These are phyloP conservation scores for Athetis lepigone DNA, from an alignment of 2,888 invertebrate genomes.

Conservation along the genomic window DNA sequence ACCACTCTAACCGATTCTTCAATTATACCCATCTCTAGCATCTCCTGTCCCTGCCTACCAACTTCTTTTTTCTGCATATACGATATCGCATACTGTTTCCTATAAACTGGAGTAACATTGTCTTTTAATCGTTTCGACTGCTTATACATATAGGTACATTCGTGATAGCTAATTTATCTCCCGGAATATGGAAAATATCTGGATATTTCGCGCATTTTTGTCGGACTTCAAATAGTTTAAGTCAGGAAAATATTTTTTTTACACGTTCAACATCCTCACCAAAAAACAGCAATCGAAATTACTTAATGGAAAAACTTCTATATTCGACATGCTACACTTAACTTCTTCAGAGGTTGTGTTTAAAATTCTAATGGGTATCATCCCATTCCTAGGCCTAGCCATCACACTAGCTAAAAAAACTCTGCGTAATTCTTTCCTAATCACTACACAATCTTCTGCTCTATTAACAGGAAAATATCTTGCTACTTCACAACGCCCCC, in stretches of 20 bases:
- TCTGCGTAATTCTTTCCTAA: conserved; percentile 12
- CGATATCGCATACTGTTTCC: conserved; percentile 1
- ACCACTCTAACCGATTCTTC: conserved; percentile 11
- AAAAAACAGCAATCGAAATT: conserved; percentile 6
- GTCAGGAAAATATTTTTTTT: conserved; percentile 14
- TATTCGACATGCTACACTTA: conserved; percentile 5
- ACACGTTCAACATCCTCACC: conserved; percentile 1
- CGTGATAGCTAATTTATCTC: conserved; percentile 8
- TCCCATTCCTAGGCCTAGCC: conserved; percentile 8
- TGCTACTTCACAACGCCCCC: conserved; percentile 26
- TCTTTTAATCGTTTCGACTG: conserved; percentile 12
- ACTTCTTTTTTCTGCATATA: background rate
- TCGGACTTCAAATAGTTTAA: background rate
- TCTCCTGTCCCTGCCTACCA: background rate
- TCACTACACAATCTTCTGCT: conserved; percentile 11
- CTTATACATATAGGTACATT: conserved; percentile 3
- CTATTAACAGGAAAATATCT: conserved; percentile 20
- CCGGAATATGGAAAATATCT: conserved; percentile 12
- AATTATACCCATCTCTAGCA: conserved; percentile 11
- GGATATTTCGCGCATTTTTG: background rate
- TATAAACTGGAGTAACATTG: conserved; percentile 6
- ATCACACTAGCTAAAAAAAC: conserved; percentile 15
- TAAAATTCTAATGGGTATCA: too few species aligned
- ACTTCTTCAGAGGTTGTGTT: too few species aligned
- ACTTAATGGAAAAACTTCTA: background rate